Conservation (phyloP, 2,113 vertebrate species). For the Muscicapa adusta region DNA sequence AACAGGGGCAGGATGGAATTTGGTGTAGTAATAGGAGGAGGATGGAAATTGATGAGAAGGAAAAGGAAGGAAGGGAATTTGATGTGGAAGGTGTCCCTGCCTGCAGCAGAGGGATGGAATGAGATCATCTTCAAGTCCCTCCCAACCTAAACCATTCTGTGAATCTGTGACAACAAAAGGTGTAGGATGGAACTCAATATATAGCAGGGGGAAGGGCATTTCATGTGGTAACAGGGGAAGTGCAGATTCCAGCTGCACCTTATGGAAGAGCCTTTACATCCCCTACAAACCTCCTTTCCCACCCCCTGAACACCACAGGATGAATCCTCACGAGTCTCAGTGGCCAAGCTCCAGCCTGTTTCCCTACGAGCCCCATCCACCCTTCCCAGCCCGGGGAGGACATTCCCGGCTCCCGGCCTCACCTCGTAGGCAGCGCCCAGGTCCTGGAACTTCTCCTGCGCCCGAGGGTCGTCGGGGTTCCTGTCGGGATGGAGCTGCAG, state of each 20-base stretch:
- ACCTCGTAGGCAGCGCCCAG: conserved; percentile 97
- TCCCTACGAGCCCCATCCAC: accelerated
- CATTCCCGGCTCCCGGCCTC: neutral
- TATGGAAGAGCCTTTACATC: accelerated
- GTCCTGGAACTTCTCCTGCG: conserved; percentile 95
- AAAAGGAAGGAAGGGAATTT: neutral
- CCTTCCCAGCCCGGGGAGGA: accelerated
- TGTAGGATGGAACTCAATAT: neutral
- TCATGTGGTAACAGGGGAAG: neutral
- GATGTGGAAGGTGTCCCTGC: neutral
- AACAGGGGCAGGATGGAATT: neutral
- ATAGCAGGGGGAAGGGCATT: neutral
- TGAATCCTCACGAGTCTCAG: accelerated
- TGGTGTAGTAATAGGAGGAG: neutral
- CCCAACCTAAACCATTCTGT: neutral
- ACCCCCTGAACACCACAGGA: accelerated
- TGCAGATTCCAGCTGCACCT: accelerated
- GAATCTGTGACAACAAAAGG: neutral
- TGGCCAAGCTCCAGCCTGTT: neutral
- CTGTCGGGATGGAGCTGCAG: conserved; percentile 95
- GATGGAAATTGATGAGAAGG: neutral
- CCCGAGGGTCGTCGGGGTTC: conserved; percentile 91
- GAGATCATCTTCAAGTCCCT: neutral
- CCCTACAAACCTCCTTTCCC: neutral
- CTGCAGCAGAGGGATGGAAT: neutral